Base-by-base conservation (phyloP, 2,797 vertebrate species). In the Orientallactaga sibirica region DNA sequence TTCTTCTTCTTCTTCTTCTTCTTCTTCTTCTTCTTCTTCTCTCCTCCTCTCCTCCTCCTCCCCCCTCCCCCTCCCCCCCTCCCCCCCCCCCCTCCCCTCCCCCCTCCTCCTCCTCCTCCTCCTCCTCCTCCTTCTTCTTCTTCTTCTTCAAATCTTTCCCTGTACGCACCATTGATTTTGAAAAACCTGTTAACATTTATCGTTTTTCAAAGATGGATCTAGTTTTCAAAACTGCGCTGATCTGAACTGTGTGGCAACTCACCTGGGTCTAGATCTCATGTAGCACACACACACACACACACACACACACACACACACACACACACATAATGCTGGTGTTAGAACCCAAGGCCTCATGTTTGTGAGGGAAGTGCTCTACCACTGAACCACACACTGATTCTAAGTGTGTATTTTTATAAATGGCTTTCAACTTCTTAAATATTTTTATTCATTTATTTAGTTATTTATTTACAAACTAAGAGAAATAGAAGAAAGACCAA, bases 111-210 rank as follows among this genome's bases (percentile, higher is more conserved):
- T n/a, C n/a, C n/a, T n/a, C n/a, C n/a, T n/a, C n/a, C n/a, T n/a
- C n/a, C n/a, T n/a, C n/a, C n/a, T n/a, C n/a, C n/a, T n/a, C n/a
- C 33, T 37, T 37, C 33, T 37, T 37, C 33, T 37, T 55, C 3
- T 41, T 80, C 90, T 94, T 52, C 80, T 78, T 76, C 16, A 61
- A 86, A 25, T 43, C n/a, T 6, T 79, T 77, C 68, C 68, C 77
- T 12, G 0, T 52, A 55, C 82, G 79, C 58, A 22, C 9, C 33
- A 33, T 0, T 22, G 55, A 48, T 83, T 93, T 95, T 64, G 24
- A 92, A 87, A 94, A 82, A 27, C 18, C 48, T 73, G 88, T 64
- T 66, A n/a, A 43, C 67, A 52, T 29, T 64, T 37, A 10, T 58
- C 81, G 93, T 25, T 90, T 87, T 85, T 79, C 81, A 29, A 83